Evolutionary conservation across 2,113 vertebrate species (phyloP), one percentile per base, ranked within the genome.

Genomic region (Turdus rufiventris): DNA sequence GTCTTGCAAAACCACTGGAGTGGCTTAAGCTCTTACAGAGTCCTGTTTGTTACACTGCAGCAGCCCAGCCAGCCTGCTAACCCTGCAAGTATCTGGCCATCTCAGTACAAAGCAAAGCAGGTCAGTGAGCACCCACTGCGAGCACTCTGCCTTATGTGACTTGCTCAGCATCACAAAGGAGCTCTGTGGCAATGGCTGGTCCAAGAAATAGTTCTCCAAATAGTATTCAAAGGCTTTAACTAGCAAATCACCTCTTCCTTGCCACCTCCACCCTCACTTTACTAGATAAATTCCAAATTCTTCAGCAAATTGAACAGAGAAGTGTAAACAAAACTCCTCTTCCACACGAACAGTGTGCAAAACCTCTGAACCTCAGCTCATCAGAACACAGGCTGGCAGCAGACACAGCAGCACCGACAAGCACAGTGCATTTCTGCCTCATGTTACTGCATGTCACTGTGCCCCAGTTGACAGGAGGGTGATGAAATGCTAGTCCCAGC

Each of bases 381-480:
- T 48, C 8, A 76, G 57, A 82, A 36, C 0, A 0, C 26, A 76
- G 58, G 45, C 34, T 1, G 2, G 71, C 47, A 85, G 84, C 72
- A 78, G 34, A 26, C 3, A 2, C 6, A 80, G 89, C 57, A 87
- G 71, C 71, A 67, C 50, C 0, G 0, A 62, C 72, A 77, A 5
- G 38, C 0, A 4, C 25, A n/a, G 33, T 10, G 14, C 47, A 34
- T 57, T 85, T 91, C 45, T 91, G 72, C 82, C 82, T 85, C 94
- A 26, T 79, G 78, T 88, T 95, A 88, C 82, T 91, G 88, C 85
- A 57, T 71, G 80, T 67, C 85, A 73, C 63, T 29, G 60, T 86
- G 93, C 83, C 78, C 93, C 79, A 93, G 33, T 71, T 90, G 89
- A 96, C 6, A 9, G 75, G 14, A 91, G 72, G 26, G 82, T 88